Base-by-base conservation (phyloP, 2,888 invertebrate species). In the Cyclophora punctaria region DNA sequence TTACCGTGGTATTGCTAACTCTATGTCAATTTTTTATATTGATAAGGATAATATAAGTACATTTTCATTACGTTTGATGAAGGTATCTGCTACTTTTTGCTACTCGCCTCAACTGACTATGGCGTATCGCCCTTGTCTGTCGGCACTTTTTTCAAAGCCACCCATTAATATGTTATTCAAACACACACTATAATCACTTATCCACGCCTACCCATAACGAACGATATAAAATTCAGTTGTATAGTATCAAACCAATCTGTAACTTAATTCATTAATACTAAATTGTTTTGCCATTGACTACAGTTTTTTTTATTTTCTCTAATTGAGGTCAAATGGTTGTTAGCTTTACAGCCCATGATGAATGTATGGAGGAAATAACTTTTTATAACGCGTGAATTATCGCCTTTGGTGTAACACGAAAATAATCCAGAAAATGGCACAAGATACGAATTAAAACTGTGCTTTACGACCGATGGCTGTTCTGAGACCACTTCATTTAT, bases 211-310 rank as follows among this genome's bases (percentile, higher is more conserved):
- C 6, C 44, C 44, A 44, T 34, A 44, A 44, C 44, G 33, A 44
- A 44, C 44, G 6, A 42, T 4, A 34, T 44, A 44, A 20, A 20
- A 20, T 52, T 40, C 41, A 51, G 45, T 51, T 56, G 51, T 53
- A 56, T 56, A 44, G 44, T 44, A 58, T 68, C 66, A 46, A 56
- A 56, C 62, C 67, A 69, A 75, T 75, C 69, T 71, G 67, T 67
- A 64, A 66, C 69, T 69, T 69, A 68, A 75, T 75, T 78, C 71
- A 76, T 78, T 77, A 76, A 67, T 71, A 71, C 68, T 74, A 78
- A 20, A 83, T 81, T 80, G 76, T 77, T 81, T 78, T 78, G 82
- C 79, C 83, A 83, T 83, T 83, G 83, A 67, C 62, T 64, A 67
- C 51, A 73, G 70, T 78, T 80, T 78, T 37, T 37, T 37, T 76